Evolutionary conservation across 2,888 invertebrate genomes (phyloP), one percentile per base, ranked within the genome.

Genomic region (Epinotia ramella): DNA sequence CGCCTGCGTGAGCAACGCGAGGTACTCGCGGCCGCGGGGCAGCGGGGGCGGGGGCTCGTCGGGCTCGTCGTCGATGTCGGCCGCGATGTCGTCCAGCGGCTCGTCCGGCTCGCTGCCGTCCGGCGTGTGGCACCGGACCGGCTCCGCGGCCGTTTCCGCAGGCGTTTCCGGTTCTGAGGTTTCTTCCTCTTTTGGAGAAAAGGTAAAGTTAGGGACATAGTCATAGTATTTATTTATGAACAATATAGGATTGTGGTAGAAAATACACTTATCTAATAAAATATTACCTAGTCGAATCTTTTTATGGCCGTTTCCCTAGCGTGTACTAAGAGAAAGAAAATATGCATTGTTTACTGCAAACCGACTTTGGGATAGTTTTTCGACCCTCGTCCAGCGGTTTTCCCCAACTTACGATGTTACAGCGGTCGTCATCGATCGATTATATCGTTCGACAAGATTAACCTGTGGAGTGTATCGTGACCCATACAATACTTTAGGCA

Each of bases 91-190:
- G 77, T 85, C 87, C 20, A 82, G 81, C 49, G 81, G 81, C 79
- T 88, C 90, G 76, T 88, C 88, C 49, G 84, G 84, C 78, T 88
- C 88, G 83, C 87, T 88, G 79, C 85, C 89, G 46, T 86, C 86
- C 13, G 86, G 86, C 77, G 89, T 86, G 78, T 83, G 86, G 77
- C 87, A 87, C 24, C 85, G 86, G 46, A 81, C 79, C 68, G 81
- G 81, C 74, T 80, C 83, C 44, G 80, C 78, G 33, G 79, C 77
- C 40, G 84, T 44, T 68, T 78, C 85, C 60, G 78, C 78, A 64
- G 65, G 77, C 76, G 80, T 79, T 71, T 89, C 91, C 28, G 86
- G 83, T 73, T 89, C 90, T 0, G 89, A 87, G 13, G 74, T 82
- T 46, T 90, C 91, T 59, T 91, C 91, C 53, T 90, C 91, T 88